Evolutionary conservation across 1,140 invertebrate genomes (phyloP).

Genomic region (Asobara japonica): DNA sequence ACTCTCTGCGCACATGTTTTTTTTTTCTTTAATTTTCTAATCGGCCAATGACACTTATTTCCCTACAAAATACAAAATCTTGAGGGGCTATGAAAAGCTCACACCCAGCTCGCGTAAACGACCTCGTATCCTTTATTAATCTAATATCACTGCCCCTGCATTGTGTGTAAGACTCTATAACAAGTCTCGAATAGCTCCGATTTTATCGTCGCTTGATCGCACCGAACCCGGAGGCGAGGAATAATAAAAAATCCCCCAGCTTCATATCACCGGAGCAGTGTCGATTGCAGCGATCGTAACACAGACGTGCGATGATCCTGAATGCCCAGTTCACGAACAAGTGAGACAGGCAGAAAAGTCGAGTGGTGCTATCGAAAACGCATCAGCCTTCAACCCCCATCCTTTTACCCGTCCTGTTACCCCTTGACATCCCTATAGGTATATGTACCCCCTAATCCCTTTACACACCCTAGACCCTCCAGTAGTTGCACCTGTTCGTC

Average conservation of each 20-base stretch:
- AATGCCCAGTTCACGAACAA: not conserved
- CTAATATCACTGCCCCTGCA: not conserved
- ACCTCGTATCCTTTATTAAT: not conserved
- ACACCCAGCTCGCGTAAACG: too few relatives aligned
- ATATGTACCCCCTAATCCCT: too few relatives aligned
- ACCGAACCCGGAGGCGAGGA: not conserved
- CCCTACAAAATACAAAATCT: too few relatives aligned
- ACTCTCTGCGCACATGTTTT: too few relatives aligned
- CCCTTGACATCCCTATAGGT: not conserved
- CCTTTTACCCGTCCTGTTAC: not conserved
- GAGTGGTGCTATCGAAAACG: conserved; percentile 43
- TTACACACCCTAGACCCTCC: too few relatives aligned
- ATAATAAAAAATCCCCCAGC: conserved; percentile 15
- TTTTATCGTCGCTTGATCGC: not conserved
- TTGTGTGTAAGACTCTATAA: not conserved
- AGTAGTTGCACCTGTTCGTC: too few relatives aligned
- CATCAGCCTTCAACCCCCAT: conserved; percentile 40
- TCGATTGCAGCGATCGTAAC: conserved; percentile 18
- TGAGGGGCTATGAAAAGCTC: too few relatives aligned
- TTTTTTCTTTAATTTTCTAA: too few relatives aligned
- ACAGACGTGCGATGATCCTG: not conserved
- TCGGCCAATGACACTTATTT: too few relatives aligned
- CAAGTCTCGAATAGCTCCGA: not conserved
- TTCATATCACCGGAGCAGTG: conserved; percentile 10
- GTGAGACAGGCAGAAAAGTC: not conserved